phyloP scores from a whole-genome alignment of 2,888 invertebrate genomes.

The Caenorhabditis auriculariae region DNA sequence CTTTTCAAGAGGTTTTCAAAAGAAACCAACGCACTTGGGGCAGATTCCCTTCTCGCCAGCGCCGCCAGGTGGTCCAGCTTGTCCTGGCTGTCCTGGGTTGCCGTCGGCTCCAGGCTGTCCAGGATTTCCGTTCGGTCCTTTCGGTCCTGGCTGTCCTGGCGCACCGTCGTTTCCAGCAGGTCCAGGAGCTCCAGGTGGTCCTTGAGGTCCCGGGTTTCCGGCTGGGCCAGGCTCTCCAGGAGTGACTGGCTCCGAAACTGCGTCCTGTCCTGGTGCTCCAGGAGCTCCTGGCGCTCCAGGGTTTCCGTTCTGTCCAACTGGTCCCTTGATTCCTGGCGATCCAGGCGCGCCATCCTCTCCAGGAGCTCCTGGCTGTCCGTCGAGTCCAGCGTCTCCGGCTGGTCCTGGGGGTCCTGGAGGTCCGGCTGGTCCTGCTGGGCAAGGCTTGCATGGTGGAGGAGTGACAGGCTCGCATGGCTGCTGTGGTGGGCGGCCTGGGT shows the following conservation, averaged over 20 bases:
- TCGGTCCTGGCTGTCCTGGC: slow-evolving; percentile 45
- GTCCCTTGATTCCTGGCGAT: slow-evolving; percentile 48
- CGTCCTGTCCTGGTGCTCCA: slow-evolving; percentile 53
- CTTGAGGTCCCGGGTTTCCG: slow-evolving; percentile 49
- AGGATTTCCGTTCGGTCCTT: slow-evolving; percentile 43
- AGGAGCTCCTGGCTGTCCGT: slow-evolving; percentile 43
- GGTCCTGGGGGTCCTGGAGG: slow-evolving; percentile 49
- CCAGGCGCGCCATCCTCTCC: slow-evolving; percentile 39
- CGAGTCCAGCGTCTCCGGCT: slow-evolving; percentile 37
- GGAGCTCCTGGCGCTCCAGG: slow-evolving; percentile 53
- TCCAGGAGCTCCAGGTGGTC: slow-evolving; percentile 49
- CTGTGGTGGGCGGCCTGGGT: slow-evolving; percentile 51
- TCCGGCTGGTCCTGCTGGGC: slow-evolving; percentile 48
- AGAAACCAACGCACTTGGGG: slow-evolving; percentile 37
- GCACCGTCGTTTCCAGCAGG: slow-evolving; percentile 44
- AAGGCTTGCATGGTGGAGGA: slow-evolving; percentile 54
- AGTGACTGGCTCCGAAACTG: slow-evolving; percentile 42
- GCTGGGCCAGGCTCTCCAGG: slow-evolving; percentile 51
- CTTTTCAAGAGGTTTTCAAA: background rate
- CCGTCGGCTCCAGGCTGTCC: slow-evolving; percentile 43
- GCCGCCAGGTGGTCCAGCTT: slow-evolving; percentile 30
- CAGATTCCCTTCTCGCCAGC: slow-evolving; percentile 59
- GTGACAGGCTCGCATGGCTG: slow-evolving; percentile 56
- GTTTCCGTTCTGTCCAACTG: slow-evolving; percentile 45
- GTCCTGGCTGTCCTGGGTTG: slow-evolving; percentile 38